Conservation (phyloP, 2,797 vertebrate genomes). For the Centropyge bicolor region DNA sequence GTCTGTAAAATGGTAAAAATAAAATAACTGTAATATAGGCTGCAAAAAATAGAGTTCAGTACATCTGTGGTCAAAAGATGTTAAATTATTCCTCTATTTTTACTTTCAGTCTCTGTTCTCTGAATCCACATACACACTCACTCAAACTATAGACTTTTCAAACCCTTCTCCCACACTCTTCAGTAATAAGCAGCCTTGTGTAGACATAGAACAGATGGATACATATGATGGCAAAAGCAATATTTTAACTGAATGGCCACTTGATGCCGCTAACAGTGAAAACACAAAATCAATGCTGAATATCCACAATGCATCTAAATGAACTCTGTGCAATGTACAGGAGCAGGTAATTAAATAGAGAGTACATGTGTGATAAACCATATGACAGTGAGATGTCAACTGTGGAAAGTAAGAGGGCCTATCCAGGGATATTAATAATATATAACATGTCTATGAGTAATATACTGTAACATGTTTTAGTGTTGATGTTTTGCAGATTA, state of each 20-base stretch:
- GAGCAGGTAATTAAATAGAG: constrained; percentile 43
- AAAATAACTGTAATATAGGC: background rate
- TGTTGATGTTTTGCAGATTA: background rate
- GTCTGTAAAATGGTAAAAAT: background rate
- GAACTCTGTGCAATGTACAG: constrained; percentile 27
- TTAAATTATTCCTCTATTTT: background rate
- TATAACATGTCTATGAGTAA: constrained; percentile 7
- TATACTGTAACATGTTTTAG: background rate
- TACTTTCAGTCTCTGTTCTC: background rate
- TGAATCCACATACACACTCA: constrained; percentile 1
- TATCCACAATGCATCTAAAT: constrained; percentile 51
- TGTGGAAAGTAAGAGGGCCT: background rate
- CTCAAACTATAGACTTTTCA: background rate
- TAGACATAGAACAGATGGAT: constrained; percentile 58
- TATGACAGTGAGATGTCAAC: background rate
- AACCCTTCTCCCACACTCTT: constrained; percentile 1
- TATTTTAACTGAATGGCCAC: constrained; percentile 58
- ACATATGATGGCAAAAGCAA: constrained; percentile 58
- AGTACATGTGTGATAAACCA: constrained; percentile 37
- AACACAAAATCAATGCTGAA: constrained; percentile 67
- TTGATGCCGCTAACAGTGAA: constrained; percentile 52
- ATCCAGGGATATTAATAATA: background rate
- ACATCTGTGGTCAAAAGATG: background rate
- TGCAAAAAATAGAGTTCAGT: background rate
- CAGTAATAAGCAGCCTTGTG: constrained; percentile 47